These are phyloP conservation scores for Heterohyrax brucei DNA, from an alignment of 2,797 vertebrate genomes.

Conservation along the genomic window DNA sequence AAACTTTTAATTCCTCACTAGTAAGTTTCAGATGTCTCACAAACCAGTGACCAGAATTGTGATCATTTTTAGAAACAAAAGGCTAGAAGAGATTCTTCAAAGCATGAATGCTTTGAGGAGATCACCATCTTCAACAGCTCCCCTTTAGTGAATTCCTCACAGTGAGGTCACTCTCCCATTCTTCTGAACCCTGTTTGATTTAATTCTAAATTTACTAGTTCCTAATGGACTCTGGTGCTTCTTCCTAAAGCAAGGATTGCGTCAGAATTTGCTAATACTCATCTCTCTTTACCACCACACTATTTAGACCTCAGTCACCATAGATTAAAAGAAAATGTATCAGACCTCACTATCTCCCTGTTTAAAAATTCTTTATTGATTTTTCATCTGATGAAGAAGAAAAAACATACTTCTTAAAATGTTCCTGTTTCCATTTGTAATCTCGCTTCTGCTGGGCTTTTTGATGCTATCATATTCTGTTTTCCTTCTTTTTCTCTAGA, in stretches of 20 bases:
- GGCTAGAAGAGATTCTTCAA: conserved; percentile 18
- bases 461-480: not conserved
- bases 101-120: not conserved
- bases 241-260: not conserved
- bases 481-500: not conserved
- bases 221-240: not conserved
- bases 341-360: not conserved
- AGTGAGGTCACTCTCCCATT: not conserved
- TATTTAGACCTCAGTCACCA: not conserved
- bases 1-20: not conserved
- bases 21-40: conserved; percentile 27
- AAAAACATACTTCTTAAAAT: not conserved
- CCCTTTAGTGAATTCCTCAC: not conserved
- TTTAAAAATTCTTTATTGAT: not conserved
- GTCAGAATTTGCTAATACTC: not conserved
- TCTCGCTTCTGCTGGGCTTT: not conserved
- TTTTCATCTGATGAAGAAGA: not conserved
- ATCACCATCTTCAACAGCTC: not conserved
- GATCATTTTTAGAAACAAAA: conserved; percentile 43
- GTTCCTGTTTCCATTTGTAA: not conserved
- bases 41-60: not conserved
- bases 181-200: not conserved
- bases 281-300: not conserved
- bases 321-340: not conserved
- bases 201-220: conserved; percentile 23